These are phyloP conservation scores for Cirrhinus mrigala DNA, from an alignment of 2,797 vertebrate species.

Conservation along the genomic window DNA sequence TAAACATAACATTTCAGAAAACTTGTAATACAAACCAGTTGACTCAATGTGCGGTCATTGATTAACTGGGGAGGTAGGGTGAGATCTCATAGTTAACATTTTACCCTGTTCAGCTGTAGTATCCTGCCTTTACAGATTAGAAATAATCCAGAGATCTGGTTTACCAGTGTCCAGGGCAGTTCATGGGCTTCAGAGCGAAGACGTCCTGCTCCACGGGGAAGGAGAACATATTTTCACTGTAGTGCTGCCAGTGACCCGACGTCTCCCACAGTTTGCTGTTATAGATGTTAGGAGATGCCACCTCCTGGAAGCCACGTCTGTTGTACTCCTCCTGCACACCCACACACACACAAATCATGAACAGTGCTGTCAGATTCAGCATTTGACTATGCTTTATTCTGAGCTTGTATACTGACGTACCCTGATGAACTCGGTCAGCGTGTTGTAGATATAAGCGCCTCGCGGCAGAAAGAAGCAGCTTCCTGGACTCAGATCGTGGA, in stretches of 20 bases:
- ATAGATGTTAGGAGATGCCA: slow-evolving; percentile 92
- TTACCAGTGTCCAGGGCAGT: slow-evolving; percentile 96
- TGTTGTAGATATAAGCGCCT: slow-evolving; percentile 92
- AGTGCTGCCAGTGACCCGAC: slow-evolving; percentile 96
- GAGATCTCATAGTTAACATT: not conserved
- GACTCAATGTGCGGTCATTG: not conserved
- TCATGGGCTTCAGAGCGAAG: slow-evolving; percentile 97
- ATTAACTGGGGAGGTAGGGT: not conserved
- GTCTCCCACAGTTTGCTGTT: slow-evolving; percentile 94
- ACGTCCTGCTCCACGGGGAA: slow-evolving; percentile 91
- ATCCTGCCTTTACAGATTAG: not conserved
- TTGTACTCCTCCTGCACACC: slow-evolving; percentile 87
- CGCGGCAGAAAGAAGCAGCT: slow-evolving; percentile 95
- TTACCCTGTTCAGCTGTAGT: not conserved
- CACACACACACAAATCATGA: not conserved
- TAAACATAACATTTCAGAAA: not conserved
- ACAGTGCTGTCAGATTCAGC: not conserved
- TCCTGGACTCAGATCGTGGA: slow-evolving; percentile 95
- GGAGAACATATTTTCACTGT: slow-evolving; percentile 93
- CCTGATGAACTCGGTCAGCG: slow-evolving; percentile 89
- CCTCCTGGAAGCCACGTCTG: slow-evolving; percentile 88
- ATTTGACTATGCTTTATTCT: not conserved
- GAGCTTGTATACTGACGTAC: slow-evolving; percentile 69
- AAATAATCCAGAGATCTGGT: not conserved
- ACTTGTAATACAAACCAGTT: not conserved